Evolutionary conservation across 1,140 invertebrate genomes (phyloP).

Genomic region (Andrena cerasifolii): DNA sequence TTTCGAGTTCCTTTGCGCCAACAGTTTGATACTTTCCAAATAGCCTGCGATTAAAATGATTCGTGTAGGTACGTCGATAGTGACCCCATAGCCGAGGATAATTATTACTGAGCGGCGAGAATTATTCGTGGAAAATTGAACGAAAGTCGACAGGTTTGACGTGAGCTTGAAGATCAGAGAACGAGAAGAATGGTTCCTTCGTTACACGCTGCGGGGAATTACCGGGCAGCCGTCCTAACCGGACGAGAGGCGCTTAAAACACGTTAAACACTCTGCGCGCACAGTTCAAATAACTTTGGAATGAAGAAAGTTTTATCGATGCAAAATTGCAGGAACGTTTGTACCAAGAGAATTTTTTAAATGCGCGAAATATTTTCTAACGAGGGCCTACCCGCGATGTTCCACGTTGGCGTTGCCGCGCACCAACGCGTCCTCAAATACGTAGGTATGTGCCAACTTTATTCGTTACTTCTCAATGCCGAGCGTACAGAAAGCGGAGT

Average conservation of each 20-base stretch:
- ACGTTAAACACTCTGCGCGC: not conserved
- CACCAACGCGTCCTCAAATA: too few relatives aligned
- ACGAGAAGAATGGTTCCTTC: not conserved
- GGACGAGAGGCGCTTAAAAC: not conserved
- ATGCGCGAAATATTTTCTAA: not conserved
- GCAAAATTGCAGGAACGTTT: not conserved
- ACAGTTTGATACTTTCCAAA: too few relatives aligned
- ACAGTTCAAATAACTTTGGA: not conserved
- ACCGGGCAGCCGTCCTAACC: too few relatives aligned
- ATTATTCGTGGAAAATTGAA: constrained; percentile 40
- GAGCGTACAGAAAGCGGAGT: not conserved
- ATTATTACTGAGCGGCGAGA: constrained; percentile 40
- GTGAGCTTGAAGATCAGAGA: not conserved
- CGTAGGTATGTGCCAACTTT: not conserved
- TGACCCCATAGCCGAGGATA: constrained; percentile 40
- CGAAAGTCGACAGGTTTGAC: constrained; percentile 16
- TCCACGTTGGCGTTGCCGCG: not conserved
- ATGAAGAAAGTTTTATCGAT: not conserved
- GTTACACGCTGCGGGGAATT: not conserved
- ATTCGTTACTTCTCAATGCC: not conserved
- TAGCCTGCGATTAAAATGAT: too few relatives aligned
- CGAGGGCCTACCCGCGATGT: not conserved
- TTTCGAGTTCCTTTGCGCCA: too few relatives aligned
- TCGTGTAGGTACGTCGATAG: constrained; percentile 2
- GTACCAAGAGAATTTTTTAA: not conserved